Base-by-base conservation (phyloP, 2,797 vertebrate genomes). In the Glossophaga mutica region DNA sequence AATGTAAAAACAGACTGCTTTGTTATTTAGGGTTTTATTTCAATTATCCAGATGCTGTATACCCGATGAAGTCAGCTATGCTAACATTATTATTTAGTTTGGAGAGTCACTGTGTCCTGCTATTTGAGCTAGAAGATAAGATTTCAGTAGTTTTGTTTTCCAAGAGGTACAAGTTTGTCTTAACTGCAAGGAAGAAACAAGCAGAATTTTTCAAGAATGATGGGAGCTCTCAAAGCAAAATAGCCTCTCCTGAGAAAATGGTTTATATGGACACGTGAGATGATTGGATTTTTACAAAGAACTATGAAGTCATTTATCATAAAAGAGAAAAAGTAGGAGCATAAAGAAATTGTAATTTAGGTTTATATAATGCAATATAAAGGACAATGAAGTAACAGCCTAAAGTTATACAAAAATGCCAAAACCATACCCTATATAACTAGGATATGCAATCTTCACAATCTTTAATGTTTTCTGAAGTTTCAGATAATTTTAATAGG, bases 281-380 rank as follows among this genome's bases (percentile, higher is more conserved):
- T 92, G 83, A 96, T 65, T 97, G 57, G 34, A 91, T 95, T 94
- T 92, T 91, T 83, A 95, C 46, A 76, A 88, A 94, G 88, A 91
- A 81, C 57, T 79, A 81, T 91, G 19, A 90, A 87, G 26, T 32
- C 46, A 92, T 77, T 96, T 92, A 77, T 78, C 46, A 74, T 59
- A 59, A 87, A 94, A 94, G n/a, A 52, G 9, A 78, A 96, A 92
- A 90, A 70, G 8, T 9, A 91, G 44, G n/a, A 85, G 26, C 2
- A 48, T 46, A 84, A 48, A 14, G 10, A 94, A 94, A 70, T 10
- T 48, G 2, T 65, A 87, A 74, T 85, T 78, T 84, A 82, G 26
- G 10, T 29, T 88, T 82, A 46, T 9, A 82, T 57, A 73, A 94
- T 46, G 87, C 92, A 89, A 87, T 37, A 48, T 34, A 96, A 94